Conservation (phyloP, 2,113 vertebrate genomes). For the Calypte anna region DNA sequence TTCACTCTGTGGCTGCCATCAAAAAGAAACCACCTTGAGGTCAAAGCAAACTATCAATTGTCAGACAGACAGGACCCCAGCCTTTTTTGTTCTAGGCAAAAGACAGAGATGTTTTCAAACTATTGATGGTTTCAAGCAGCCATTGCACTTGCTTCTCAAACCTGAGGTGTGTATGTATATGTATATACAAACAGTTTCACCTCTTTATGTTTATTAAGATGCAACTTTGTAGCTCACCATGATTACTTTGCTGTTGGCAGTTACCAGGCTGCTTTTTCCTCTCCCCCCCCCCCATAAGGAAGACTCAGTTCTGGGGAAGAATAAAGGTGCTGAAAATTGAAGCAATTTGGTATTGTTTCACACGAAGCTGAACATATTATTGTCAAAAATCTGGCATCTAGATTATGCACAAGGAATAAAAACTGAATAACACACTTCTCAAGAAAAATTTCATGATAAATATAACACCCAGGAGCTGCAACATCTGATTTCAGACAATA, state of each 20-base stretch:
- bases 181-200: not conserved
- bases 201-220: not conserved
- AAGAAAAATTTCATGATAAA: not conserved
- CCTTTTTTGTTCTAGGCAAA: not conserved
- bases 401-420: rapidly evolving
- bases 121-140: not conserved
- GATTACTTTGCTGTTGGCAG: not conserved
- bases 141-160: not conserved
- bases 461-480: not conserved
- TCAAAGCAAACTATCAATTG: not conserved
- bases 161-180: not conserved
- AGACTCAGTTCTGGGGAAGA: not conserved
- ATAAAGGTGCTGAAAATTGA: not conserved
- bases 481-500: not conserved
- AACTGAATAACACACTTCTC: not conserved
- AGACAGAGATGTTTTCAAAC: not conserved
- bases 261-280: not conserved
- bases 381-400: not conserved
- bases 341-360: not conserved
- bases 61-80: rapidly evolving
- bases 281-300: rapidly evolving
- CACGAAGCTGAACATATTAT: not conserved
- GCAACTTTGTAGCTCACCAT: not conserved
- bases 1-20: not conserved
- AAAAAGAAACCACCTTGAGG: not conserved